Evolutionary conservation across 2,797 vertebrate species (phyloP).

Genomic region (Amblyopsis hoosieri): DNA sequence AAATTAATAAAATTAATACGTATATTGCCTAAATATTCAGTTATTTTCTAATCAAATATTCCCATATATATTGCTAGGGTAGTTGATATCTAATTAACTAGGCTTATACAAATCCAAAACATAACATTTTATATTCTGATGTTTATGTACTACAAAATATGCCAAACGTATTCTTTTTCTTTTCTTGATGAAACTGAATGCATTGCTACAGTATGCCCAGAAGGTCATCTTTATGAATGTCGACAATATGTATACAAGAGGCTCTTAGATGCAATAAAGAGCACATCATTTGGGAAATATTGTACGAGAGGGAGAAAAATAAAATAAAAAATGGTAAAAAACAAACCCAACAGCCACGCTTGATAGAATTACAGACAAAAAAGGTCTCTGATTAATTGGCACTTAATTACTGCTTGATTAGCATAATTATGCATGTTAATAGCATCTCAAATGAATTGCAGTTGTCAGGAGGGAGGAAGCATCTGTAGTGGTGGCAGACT

Average conservation of each 20-base stretch:
- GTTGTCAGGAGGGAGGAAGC: conserved; percentile 98
- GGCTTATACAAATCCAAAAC: no score
- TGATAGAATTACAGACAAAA: conserved; percentile 95
- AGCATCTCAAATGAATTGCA: conserved; percentile 99
- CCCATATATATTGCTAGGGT: no score
- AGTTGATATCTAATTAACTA: no score
- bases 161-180: no score
- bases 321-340: conserved; percentile 74
- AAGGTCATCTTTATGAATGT: conserved; percentile 50
- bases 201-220: conserved; percentile 16
- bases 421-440: conserved; percentile 99
- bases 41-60: no score
- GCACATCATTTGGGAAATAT: conserved; percentile 69
- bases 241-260: conserved; percentile 47
- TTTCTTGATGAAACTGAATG: background rate
- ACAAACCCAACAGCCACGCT: conserved; percentile 86
- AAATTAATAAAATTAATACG: background rate
- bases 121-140: no score
- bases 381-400: conserved; percentile 96
- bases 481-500: conserved; percentile 97
- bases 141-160: no score
- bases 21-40: no score
- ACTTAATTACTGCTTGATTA: conserved; percentile 99
- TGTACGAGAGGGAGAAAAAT: conserved; percentile 62
- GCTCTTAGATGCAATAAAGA: conserved; percentile 41